These are phyloP conservation scores for Upupa epops DNA, from an alignment of 2,113 vertebrate genomes.

Conservation along the genomic window DNA sequence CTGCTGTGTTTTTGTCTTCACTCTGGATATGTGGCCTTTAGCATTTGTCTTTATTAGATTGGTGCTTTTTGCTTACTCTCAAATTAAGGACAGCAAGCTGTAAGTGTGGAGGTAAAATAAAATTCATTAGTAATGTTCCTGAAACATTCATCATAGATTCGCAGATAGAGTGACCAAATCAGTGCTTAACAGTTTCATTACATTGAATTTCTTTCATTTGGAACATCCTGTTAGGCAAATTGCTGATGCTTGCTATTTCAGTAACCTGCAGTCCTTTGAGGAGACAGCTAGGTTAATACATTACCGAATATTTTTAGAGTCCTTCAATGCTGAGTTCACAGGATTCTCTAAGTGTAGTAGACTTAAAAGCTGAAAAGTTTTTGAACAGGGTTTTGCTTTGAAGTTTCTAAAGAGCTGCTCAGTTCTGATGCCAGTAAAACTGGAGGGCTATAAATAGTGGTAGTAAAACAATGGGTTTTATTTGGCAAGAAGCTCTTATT, in stretches of 20 bases:
- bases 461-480: background rate
- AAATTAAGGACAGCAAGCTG: background rate
- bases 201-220: conserved; percentile 27
- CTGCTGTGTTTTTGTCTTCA: background rate
- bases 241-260: conserved; percentile 56
- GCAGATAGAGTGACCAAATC: background rate
- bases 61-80: background rate
- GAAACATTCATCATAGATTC: background rate
- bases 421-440: background rate
- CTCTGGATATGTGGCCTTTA: background rate
- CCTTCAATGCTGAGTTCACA: conserved; percentile 64
- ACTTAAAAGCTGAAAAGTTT: conserved; percentile 44
- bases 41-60: background rate
- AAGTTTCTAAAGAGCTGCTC: conserved; percentile 3
- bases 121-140: background rate
- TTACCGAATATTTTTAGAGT: conserved; percentile 65
- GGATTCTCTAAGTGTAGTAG: conserved; percentile 17
- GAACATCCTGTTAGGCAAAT: conserved; percentile 24
- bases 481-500: background rate
- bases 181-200: conserved; percentile 30
- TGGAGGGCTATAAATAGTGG: background rate
- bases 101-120: background rate
- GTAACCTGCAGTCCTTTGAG: conserved; percentile 25
- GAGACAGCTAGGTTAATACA: conserved; percentile 52
- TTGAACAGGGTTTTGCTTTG: conserved; percentile 24